Base-by-base conservation (phyloP, 2,888 invertebrate genomes). In the Sminthurides aquaticus region DNA sequence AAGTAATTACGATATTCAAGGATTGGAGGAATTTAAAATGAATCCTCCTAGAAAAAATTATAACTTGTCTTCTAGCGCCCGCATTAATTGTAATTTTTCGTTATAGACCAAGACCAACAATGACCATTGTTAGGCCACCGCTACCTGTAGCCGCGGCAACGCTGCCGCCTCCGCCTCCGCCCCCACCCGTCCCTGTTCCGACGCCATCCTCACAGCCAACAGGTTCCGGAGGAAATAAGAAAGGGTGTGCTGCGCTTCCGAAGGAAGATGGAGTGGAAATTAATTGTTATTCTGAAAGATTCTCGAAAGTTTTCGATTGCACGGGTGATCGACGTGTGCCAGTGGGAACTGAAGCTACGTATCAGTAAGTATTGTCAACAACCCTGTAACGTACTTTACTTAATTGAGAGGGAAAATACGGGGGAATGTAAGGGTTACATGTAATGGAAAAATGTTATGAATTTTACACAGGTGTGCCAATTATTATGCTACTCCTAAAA, bases 241-340 rank as follows among this genome's bases (percentile, higher is more conserved):
- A 58, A 2, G 65, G 66, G 29, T 69, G 69, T 57, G 64, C 67
- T 18, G 60, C 65, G 25, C 48, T 69, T 22, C 3, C 26, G 18
- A 52, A 58, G 1, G 65, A 65, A 57, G n/a, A 26, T 0, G 63
- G 62, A 3, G 67, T 65, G 1, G 49, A 60, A 22, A 61, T 69
- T 11, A 28, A 15, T 8, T 69, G 69, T 43, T 49, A 64, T n/a
- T 48, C n/a, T 34, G 43, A 54, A n/a, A 52, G 59, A 34, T 28
- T 28, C n/a, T 43, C 43, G 1, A 65, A 57, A 57, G 49, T 26
- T 1, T 65, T 61, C 49, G 56, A 65, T 49, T 65, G 65, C 49
- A 52, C 34, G 1, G 43, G 43, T 5, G 52, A 52, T 52, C 5
- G 20, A 20, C 29, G 61, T 27, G 48, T 49, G 11, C 65, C 65